Conservation (phyloP, 2,113 vertebrate genomes). For the Gallinago media region DNA sequence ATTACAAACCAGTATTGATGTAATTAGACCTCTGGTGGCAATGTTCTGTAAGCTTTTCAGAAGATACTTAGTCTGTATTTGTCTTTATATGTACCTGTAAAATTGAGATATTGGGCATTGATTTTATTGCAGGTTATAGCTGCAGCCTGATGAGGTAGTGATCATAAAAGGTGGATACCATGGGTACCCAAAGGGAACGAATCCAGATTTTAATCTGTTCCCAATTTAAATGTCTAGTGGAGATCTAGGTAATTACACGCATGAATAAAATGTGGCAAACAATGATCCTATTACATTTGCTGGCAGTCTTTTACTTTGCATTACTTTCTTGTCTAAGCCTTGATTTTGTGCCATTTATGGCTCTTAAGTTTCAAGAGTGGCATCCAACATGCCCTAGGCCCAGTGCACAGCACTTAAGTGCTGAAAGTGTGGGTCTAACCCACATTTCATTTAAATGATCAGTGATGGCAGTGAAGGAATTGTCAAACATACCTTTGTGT, state of each 20-base stretch:
- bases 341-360: neutral
- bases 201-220: neutral
- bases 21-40: neutral
- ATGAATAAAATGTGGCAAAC: rapidly evolving
- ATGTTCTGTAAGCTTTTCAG: neutral
- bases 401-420: neutral
- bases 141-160: neutral
- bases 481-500: neutral
- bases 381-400: neutral
- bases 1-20: neutral
- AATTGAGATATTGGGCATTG: neutral
- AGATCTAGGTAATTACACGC: neutral
- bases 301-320: neutral
- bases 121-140: neutral
- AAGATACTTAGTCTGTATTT: neutral
- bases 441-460: neutral
- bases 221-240: neutral
- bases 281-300: neutral
- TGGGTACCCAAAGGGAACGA: neutral
- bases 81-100: neutral
- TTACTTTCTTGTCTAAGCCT: neutral
- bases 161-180: neutral
- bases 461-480: neutral
- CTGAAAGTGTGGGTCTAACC: neutral
- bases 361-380: neutral